Percentiles rank a stretch among this genome's conserved stretches.
phyloP scores from a whole-genome alignment of 1,140 invertebrate species.

The Medauroidea extradentata region DNA sequence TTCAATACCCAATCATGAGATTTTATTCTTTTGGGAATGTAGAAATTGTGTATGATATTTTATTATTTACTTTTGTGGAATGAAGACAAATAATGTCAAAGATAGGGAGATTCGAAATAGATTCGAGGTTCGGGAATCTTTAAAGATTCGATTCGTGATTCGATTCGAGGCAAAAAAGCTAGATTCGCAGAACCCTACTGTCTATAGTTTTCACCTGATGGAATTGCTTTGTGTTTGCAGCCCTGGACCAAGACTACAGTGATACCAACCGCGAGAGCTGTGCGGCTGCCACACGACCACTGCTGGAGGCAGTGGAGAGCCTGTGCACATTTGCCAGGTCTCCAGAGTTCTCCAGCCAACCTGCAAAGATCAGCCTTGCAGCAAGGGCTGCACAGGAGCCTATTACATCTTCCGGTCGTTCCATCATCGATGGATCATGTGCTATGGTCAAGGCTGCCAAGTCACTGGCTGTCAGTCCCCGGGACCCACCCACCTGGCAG shows the following conservation, averaged over 20 bases:
- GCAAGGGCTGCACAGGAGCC: conserved; percentile 79
- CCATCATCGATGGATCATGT: conserved; percentile 78
- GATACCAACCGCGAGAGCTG: conserved; percentile 71
- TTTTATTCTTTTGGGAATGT: too few species aligned
- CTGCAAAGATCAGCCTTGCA: conserved; percentile 82
- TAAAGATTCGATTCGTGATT: too few species aligned
- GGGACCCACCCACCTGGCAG: conserved; percentile 92
- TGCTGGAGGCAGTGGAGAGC: conserved; percentile 87
- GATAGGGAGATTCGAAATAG: too few species aligned
- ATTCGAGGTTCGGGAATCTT: too few species aligned
- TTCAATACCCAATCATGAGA: too few species aligned
- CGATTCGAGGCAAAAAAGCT: too few species aligned
- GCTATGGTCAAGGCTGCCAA: conserved; percentile 89
- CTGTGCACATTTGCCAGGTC: conserved; percentile 90
- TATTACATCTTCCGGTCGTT: conserved; percentile 58
- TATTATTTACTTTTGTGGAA: too few species aligned
- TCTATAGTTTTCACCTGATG: too few species aligned
- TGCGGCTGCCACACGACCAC: conserved; percentile 73
- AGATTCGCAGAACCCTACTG: too few species aligned
- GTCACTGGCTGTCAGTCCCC: conserved; percentile 80
- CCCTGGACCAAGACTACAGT: conserved; percentile 78
- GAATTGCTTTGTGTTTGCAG: conserved; percentile 32
- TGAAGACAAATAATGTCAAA: too few species aligned
- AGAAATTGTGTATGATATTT: too few species aligned
- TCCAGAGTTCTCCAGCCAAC: conserved; percentile 87